A percentile compares a stretch with the other conserved stretches of the same genome.
phyloP scores from a whole-genome alignment of 2,797 vertebrate species.

The Liasis olivaceus region DNA sequence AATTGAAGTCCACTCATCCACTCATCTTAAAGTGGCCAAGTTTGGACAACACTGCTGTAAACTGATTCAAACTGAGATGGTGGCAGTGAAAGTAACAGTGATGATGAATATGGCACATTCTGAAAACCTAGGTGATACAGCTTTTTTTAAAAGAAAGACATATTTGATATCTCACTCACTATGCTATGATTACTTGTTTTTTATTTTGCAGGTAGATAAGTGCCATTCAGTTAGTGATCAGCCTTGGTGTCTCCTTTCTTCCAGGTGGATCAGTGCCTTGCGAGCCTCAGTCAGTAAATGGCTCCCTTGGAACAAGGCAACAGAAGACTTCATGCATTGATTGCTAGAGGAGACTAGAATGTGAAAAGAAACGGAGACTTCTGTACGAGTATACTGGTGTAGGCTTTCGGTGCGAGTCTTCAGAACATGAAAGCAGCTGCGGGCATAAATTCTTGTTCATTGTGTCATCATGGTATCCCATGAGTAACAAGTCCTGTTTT shows the following conservation, averaged over 20 bases:
- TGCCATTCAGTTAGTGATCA: not conserved
- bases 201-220: not conserved
- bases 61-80: not conserved
- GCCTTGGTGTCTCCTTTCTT: slow-evolving; percentile 50
- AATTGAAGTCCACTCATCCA: no score
- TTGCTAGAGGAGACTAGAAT: slow-evolving; percentile 86
- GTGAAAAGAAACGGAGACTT: slow-evolving; percentile 66
- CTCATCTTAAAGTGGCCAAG: no score
- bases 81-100: not conserved
- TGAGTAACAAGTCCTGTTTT: slow-evolving; percentile 16
- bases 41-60: no score
- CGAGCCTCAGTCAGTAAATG: slow-evolving; percentile 88
- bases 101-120: not conserved
- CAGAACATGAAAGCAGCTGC: not conserved
- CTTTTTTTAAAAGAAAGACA: not conserved
- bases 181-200: not conserved
- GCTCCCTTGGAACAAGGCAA: slow-evolving; percentile 85
- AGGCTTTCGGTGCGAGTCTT: not conserved
- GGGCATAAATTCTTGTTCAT: not conserved
- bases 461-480: slow-evolving; percentile 27
- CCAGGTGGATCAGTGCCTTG: slow-evolving; percentile 87
- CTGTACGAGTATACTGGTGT: not conserved
- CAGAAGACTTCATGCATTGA: slow-evolving; percentile 84
- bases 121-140: not conserved
- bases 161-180: not conserved